phyloP scores from a whole-genome alignment of 2,888 invertebrate species.

The Drosophila phalerata region DNA sequence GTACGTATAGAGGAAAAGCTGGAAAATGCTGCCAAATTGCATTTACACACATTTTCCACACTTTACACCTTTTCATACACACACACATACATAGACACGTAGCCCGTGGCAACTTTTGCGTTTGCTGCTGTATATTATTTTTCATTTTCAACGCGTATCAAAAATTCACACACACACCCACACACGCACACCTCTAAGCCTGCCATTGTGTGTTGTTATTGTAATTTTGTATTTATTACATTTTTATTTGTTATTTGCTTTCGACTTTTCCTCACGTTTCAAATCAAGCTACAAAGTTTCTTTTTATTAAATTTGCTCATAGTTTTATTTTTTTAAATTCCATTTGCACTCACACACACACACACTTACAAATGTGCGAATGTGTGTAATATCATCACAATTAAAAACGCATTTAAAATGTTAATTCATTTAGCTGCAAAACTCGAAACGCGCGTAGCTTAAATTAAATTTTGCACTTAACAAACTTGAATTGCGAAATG shows the following conservation, averaged over 20 bases:
- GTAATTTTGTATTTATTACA: conserved; percentile 13
- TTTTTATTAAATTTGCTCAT: conserved; percentile 25
- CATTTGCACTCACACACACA: conserved; percentile 1
- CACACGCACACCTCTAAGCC: neutral
- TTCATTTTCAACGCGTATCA: conserved; percentile 56
- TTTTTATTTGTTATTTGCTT: conserved; percentile 39
- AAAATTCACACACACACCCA: conserved; percentile 35
- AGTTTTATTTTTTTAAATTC: conserved; percentile 5
- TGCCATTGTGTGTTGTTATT: conserved; percentile 16
- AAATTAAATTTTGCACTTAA: conserved; percentile 56
- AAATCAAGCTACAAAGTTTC: conserved; percentile 4
- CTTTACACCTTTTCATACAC: conserved; percentile 45
- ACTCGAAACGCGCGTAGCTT: conserved; percentile 20
- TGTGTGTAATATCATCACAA: conserved; percentile 37
- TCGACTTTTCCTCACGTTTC: conserved; percentile 13
- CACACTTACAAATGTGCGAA: neutral
- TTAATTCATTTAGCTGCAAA: conserved; percentile 53
- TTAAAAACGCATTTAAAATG: conserved; percentile 62
- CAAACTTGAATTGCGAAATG: conserved; percentile 47
- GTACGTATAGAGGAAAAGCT: neutral
- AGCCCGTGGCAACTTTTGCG: conserved; percentile 29
- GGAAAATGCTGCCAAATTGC: conserved; percentile 62
- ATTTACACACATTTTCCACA: conserved; percentile 68
- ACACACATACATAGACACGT: conserved; percentile 10
- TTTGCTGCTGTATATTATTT: conserved; percentile 43